These are phyloP conservation scores for Bombylius major DNA, from an alignment of 2,888 invertebrate species.

Conservation along the genomic window DNA sequence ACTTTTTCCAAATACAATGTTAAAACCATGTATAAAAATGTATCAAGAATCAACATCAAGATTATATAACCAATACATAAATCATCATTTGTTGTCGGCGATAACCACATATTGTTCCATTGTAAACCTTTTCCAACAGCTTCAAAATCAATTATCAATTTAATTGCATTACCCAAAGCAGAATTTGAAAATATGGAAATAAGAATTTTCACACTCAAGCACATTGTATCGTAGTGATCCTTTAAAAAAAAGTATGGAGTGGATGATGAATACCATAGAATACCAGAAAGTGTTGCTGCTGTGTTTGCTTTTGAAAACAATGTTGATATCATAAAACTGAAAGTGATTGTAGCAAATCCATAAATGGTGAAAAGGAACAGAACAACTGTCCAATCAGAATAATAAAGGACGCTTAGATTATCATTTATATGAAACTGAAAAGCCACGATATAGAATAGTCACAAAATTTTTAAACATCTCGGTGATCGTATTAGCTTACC, in stretches of 20 bases:
- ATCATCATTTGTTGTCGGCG: conserved; percentile 53
- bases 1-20: conserved; percentile 80
- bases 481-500: conserved; percentile 25
- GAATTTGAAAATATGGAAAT: conserved; percentile 57
- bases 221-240: conserved; percentile 48
- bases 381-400: conserved; percentile 51
- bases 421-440: conserved; percentile 32
- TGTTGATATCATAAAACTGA: conserved; percentile 61
- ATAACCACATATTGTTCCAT: conserved; percentile 44
- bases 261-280: conserved; percentile 60
- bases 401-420: conserved; percentile 48
- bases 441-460: background rate
- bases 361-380: conserved; percentile 57
- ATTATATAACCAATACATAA: conserved; percentile 58
- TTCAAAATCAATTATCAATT: conserved; percentile 48
- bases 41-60: conserved; percentile 43
- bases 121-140: conserved; percentile 51
- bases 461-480: no score
- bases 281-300: conserved; percentile 56
- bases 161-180: conserved; percentile 48
- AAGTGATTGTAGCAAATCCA: conserved; percentile 51
- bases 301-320: conserved; percentile 64
- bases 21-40: conserved; percentile 48
- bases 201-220: conserved; percentile 43
- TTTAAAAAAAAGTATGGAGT: conserved; percentile 56